Percentiles rank a stretch among this genome's conserved stretches.
Conservation (phyloP, 1,140 invertebrate species). For the Drosophila fuyamai region DNA sequence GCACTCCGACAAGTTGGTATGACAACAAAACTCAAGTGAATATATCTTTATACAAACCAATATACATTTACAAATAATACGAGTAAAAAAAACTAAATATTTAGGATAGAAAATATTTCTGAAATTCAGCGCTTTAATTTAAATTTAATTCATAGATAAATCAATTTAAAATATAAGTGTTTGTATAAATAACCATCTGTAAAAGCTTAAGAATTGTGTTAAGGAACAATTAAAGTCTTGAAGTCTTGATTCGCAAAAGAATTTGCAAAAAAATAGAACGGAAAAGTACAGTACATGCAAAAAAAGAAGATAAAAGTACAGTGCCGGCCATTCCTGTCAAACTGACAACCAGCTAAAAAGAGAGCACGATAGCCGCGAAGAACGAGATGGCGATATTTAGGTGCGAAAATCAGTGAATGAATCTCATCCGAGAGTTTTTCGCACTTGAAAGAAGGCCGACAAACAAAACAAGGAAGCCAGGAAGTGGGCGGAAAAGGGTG, state of each 20-base stretch:
- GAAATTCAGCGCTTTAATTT: too few species aligned
- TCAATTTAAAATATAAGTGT: too few species aligned
- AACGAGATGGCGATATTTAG: constrained; percentile 1
- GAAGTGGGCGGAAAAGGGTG: constrained; percentile 20
- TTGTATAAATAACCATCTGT: too few species aligned
- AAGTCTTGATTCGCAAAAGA: background rate
- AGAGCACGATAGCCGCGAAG: background rate
- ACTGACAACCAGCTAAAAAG: constrained; percentile 7
- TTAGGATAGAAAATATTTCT: too few species aligned
- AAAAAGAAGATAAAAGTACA: constrained; percentile 2
- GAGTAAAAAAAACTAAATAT: too few species aligned
- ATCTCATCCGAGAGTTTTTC: constrained; percentile 51
- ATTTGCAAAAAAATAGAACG: background rate
- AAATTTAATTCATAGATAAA: too few species aligned
- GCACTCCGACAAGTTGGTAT: background rate
- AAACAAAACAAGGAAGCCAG: constrained; percentile 45
- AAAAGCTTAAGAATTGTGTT: too few species aligned
- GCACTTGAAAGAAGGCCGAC: constrained; percentile 34
- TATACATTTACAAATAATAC: too few species aligned
- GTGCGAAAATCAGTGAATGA: constrained; percentile 39
- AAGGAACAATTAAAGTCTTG: background rate
- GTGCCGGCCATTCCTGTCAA: constrained; percentile 37
- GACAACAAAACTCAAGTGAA: too few species aligned
- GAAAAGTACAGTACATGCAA: background rate
- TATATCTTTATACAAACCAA: too few species aligned